These are phyloP conservation scores for Euschistus heros DNA, from an alignment of 1,140 invertebrate species.

Conservation along the genomic window DNA sequence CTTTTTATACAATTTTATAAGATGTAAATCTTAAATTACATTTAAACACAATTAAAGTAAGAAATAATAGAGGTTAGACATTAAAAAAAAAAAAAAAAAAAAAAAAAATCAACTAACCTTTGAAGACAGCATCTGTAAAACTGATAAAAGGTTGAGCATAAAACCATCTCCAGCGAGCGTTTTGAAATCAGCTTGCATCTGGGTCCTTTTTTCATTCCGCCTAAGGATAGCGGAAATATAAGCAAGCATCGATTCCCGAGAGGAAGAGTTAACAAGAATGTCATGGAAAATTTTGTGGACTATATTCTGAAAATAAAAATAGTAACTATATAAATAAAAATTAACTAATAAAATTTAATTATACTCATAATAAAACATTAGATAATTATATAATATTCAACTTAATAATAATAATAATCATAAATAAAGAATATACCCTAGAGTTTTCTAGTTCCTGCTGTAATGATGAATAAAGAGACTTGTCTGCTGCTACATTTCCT, in stretches of 20 bases:
- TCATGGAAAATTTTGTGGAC: constrained; percentile 74
- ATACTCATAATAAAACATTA: not conserved
- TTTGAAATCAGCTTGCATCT: constrained; percentile 78
- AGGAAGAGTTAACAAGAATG: constrained; percentile 66
- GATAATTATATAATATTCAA: not conserved
- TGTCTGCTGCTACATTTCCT: constrained; percentile 42
- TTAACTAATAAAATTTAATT: not conserved
- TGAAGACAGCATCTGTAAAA: constrained; percentile 58
- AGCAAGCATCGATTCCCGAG: constrained; percentile 60
- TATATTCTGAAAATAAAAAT: constrained; percentile 39
- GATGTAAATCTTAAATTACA: too few species aligned
- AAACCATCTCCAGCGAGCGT: constrained; percentile 82
- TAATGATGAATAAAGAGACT: constrained; percentile 48
- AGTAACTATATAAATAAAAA: constrained; percentile 11
- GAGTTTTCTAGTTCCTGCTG: constrained; percentile 58
- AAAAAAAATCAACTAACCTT: constrained; percentile 26
- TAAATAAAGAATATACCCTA: constrained; percentile 37
- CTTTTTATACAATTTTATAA: too few species aligned
- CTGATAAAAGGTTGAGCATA: constrained; percentile 84
- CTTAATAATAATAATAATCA: not conserved
- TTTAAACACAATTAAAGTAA: too few species aligned
- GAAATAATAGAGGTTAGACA: too few species aligned
- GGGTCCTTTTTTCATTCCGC: constrained; percentile 75
- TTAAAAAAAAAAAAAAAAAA: not conserved
- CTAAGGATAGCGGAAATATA: constrained; percentile 67